Conservation (phyloP, 2,888 invertebrate genomes). For the Lithophane leautieri region DNA sequence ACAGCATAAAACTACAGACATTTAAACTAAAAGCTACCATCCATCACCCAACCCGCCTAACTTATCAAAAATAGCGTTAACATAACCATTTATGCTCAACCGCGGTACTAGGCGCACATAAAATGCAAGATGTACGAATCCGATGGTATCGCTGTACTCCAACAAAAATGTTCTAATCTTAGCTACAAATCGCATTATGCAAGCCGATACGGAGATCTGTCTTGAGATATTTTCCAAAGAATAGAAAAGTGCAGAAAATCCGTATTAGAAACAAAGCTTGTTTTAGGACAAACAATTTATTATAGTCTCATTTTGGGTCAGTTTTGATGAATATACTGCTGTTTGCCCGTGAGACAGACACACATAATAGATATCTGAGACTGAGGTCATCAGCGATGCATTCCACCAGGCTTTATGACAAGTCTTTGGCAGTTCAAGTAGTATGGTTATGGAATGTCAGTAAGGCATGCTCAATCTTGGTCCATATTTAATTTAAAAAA, state of each 20-base stretch:
- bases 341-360: background rate
- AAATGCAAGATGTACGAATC: conserved; percentile 58
- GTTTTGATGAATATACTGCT: background rate
- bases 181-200: conserved; percentile 63
- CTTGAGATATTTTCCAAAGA: conserved; percentile 44
- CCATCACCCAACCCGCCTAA: conserved; percentile 43
- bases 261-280: background rate
- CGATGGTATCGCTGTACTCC: conserved; percentile 41
- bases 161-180: conserved; percentile 62
- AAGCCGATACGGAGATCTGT: conserved; percentile 61
- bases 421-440: no score
- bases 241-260: conserved; percentile 27
- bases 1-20: conserved; percentile 44
- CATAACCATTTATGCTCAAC: conserved; percentile 52
- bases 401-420: no score
- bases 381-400: no score
- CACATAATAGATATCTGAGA: no score
- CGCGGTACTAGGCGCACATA: conserved; percentile 54
- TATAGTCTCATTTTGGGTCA: background rate
- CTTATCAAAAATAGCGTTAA: conserved; percentile 61
- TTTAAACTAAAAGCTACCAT: conserved; percentile 49
- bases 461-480: no score
- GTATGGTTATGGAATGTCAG: no score
- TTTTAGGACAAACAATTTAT: background rate
- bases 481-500: no score